Evolutionary conservation across 2,797 vertebrate species (phyloP).

Genomic region (Decapterus maruadsi): DNA sequence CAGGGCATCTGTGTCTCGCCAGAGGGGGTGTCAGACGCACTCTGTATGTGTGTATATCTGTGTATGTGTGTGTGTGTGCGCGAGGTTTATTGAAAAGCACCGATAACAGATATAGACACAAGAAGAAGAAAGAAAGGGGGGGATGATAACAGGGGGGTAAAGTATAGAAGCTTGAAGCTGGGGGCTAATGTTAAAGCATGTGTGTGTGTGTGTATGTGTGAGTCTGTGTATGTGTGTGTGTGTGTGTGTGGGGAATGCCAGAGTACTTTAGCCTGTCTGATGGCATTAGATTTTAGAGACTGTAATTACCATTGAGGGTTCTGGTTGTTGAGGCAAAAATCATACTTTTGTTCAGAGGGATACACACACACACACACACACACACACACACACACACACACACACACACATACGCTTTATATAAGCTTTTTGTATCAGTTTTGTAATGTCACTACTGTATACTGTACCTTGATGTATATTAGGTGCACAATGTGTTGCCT

Average conservation of each 20-base stretch:
- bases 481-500: no score
- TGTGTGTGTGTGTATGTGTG: background rate
- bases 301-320: slow-evolving; percentile 16
- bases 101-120: slow-evolving; percentile 34
- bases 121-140: slow-evolving; percentile 12
- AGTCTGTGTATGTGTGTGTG: slow-evolving; percentile 10
- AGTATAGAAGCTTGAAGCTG: slow-evolving; percentile 20
- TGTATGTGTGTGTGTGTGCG: background rate
- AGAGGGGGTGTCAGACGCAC: slow-evolving; percentile 61
- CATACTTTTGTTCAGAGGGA: slow-evolving; percentile 10
- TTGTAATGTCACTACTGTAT: no score
- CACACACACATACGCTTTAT: no score
- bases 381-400: background rate
- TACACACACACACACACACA: background rate
- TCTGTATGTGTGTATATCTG: slow-evolving; percentile 1
- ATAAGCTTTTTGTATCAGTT: no score
- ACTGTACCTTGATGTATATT: no score
- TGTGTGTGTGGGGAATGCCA: background rate
- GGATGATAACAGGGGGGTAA: slow-evolving; percentile 14
- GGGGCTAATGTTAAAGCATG: slow-evolving; percentile 14
- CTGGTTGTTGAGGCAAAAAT: background rate
- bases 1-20: slow-evolving; percentile 57
- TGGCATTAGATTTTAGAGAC: slow-evolving; percentile 26
- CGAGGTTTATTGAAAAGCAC: slow-evolving; percentile 39
- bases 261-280: slow-evolving; percentile 15